These are phyloP conservation scores for Baccha elongata DNA, from an alignment of 2,888 invertebrate genomes.

Conservation along the genomic window DNA sequence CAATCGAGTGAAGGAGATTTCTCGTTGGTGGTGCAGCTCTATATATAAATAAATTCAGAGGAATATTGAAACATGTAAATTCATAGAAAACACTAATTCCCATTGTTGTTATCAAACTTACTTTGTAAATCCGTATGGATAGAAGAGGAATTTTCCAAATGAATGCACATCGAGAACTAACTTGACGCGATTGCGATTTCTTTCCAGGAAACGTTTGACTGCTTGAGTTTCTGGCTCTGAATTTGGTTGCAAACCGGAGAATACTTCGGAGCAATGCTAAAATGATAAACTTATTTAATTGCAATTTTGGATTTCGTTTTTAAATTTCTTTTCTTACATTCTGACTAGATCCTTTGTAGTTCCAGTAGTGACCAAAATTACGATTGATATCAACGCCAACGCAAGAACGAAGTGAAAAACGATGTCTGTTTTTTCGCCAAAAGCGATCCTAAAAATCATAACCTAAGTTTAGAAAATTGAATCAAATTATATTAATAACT, in stretches of 20 bases:
- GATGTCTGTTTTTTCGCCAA: slow-evolving; percentile 89
- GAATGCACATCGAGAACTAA: slow-evolving; percentile 82
- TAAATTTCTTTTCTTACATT: slow-evolving; percentile 76
- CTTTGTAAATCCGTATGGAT: slow-evolving; percentile 82
- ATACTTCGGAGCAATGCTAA: slow-evolving; percentile 81
- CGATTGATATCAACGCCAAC: slow-evolving; percentile 90
- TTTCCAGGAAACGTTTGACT: slow-evolving; percentile 79
- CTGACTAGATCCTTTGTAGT: slow-evolving; percentile 83
- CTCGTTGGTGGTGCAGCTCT: slow-evolving; percentile 80
- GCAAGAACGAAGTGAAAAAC: slow-evolving; percentile 83
- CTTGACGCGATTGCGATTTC: slow-evolving; percentile 80
- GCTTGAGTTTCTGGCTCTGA: slow-evolving; percentile 81
- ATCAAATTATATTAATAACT: no score
- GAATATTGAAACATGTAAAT: slow-evolving; percentile 7
- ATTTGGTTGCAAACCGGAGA: slow-evolving; percentile 79
- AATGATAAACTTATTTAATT: background rate
- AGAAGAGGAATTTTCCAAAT: slow-evolving; percentile 82
- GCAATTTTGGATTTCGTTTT: slow-evolving; percentile 16
- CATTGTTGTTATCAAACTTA: slow-evolving; percentile 68
- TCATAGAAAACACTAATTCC: background rate
- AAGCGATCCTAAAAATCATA: slow-evolving; percentile 80
- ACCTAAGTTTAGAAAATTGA: background rate
- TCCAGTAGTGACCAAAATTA: slow-evolving; percentile 90
- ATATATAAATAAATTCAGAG: slow-evolving; percentile 13
- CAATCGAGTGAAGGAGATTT: slow-evolving; percentile 79